Conservation (phyloP, 1,140 invertebrate genomes). For the Magallana ariakensis region DNA sequence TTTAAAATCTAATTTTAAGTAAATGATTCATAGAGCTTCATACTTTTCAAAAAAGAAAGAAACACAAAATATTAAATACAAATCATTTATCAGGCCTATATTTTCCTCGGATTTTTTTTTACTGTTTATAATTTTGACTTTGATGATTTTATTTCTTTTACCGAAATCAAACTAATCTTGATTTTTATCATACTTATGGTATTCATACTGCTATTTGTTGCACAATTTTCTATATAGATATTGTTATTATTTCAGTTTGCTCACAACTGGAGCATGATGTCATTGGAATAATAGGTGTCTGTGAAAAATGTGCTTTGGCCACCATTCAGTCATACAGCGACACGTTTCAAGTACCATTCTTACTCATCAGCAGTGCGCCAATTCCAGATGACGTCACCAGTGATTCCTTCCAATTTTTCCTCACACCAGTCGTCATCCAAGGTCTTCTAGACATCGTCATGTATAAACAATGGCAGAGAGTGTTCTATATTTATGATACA, state of each 20-base stretch:
- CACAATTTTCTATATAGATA: neutral
- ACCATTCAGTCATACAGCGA: conserved; percentile 96
- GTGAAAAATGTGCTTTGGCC: conserved; percentile 94
- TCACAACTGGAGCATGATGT: conserved; percentile 93
- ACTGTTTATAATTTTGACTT: too few species aligned
- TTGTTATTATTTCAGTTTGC: conserved; percentile 87
- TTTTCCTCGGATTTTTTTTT: too few species aligned
- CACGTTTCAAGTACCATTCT: conserved; percentile 94
- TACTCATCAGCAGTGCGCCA: neutral
- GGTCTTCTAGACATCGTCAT: conserved; percentile 95
- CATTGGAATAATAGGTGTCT: conserved; percentile 93
- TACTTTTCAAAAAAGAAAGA: too few species aligned
- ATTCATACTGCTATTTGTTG: too few species aligned
- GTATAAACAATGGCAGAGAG: conserved; percentile 94
- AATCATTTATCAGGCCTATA: too few species aligned
- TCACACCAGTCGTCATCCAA: conserved; percentile 96
- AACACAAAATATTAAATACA: too few species aligned
- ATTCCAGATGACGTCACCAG: conserved; percentile 18
- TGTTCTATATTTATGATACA: conserved; percentile 96
- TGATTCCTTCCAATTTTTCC: conserved; percentile 68
- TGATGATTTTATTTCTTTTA: too few species aligned
- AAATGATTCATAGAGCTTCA: neutral
- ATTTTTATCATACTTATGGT: too few species aligned
- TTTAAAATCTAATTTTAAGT: conserved; percentile 20
- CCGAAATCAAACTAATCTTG: too few species aligned